Evolutionary conservation across 2,797 vertebrate species (phyloP).

Genomic region (Silurus aristotelis): DNA sequence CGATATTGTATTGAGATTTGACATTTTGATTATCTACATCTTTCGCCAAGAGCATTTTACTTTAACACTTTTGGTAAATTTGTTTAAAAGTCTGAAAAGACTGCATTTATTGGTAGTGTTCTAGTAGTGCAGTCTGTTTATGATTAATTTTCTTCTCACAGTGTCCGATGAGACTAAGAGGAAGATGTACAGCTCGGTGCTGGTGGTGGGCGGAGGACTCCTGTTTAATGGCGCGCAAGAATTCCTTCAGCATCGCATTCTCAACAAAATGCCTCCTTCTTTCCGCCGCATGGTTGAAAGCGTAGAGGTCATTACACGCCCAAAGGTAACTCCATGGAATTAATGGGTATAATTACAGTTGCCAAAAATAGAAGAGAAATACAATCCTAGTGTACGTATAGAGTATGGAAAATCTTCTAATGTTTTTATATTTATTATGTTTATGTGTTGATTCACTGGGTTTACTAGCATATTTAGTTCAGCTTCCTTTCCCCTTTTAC

Average conservation of each 20-base stretch:
- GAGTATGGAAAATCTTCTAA: not conserved
- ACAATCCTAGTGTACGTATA: not conserved
- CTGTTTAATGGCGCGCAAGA: slow-evolving; percentile 94
- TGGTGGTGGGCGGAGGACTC: slow-evolving; percentile 94
- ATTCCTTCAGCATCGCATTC: slow-evolving; percentile 94
- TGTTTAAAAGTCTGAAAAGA: not conserved
- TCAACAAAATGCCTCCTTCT: slow-evolving; percentile 99
- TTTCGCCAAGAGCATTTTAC: not conserved
- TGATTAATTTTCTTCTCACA: slow-evolving; percentile 56
- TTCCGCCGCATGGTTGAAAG: slow-evolving; percentile 95
- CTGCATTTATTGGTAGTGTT: not conserved
- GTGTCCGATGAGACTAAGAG: slow-evolving; percentile 97
- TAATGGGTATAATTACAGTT: too few relatives aligned
- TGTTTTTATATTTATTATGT: not conserved
- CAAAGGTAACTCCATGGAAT: slow-evolving; percentile 81
- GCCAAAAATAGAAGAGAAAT: not conserved
- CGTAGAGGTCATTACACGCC: slow-evolving; percentile 94
- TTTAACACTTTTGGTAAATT: not conserved
- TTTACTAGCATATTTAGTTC: not conserved
- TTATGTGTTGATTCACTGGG: not conserved
- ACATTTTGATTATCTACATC: not conserved
- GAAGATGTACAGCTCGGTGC: slow-evolving; percentile 98
- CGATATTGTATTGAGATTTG: too few relatives aligned
- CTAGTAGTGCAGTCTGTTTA: not conserved
- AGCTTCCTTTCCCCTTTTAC: not conserved